phyloP scores from a whole-genome alignment of 2,113 vertebrate genomes.

The Carettochelys insculpta region DNA sequence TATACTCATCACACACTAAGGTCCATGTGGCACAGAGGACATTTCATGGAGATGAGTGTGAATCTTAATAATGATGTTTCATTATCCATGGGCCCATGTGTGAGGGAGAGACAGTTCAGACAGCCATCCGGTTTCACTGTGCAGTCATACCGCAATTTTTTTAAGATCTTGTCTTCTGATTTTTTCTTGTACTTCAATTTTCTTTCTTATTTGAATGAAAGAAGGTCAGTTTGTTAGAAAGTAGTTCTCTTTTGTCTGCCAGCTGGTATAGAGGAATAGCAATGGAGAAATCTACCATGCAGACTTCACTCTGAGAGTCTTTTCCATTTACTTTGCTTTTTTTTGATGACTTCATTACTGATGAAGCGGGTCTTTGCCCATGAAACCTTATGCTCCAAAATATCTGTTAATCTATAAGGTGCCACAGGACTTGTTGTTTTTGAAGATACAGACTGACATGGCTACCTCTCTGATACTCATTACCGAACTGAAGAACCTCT shows the following conservation, averaged over 20 bases:
- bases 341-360: not conserved
- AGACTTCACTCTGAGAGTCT: not conserved
- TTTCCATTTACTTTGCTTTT: not conserved
- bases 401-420: too few species aligned
- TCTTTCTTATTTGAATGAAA: constrained; percentile 56
- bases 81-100: constrained; percentile 52
- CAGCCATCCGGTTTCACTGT: constrained; percentile 59
- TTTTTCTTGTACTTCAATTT: constrained; percentile 54
- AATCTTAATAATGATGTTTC: constrained; percentile 51
- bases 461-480: too few species aligned
- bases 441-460: too few species aligned
- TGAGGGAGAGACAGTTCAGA: constrained; percentile 12
- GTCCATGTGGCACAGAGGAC: constrained; percentile 49
- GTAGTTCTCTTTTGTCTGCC: constrained; percentile 6
- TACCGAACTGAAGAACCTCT: not conserved
- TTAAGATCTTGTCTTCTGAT: constrained; percentile 56
- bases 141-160: constrained; percentile 59
- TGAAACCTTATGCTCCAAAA: too few species aligned
- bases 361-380: too few species aligned
- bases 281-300: not conserved
- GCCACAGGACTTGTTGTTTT: too few species aligned
- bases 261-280: not conserved
- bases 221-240: constrained; percentile 34
- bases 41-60: constrained; percentile 43
- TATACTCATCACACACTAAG: constrained; percentile 42